These are phyloP conservation scores for Ametastegia equiseti DNA, from an alignment of 2,888 invertebrate species.

Conservation along the genomic window DNA sequence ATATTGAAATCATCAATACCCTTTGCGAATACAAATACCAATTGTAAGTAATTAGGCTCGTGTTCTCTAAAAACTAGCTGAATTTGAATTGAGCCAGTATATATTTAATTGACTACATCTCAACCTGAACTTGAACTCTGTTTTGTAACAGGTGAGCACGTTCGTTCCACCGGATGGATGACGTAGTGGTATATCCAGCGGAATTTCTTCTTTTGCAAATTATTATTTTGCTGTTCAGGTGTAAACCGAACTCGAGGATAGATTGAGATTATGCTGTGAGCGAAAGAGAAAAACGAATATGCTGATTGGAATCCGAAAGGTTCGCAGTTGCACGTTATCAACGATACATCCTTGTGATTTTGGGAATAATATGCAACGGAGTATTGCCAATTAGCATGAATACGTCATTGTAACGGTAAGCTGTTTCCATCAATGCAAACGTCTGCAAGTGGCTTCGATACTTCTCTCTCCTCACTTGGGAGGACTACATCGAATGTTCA, in stretches of 20 bases:
- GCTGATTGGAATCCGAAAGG: background rate
- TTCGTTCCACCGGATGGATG: conserved; percentile 3
- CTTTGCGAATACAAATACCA: background rate
- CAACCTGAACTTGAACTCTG: background rate
- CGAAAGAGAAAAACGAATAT: background rate
- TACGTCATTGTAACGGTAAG: conserved; percentile 7
- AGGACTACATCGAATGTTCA: background rate
- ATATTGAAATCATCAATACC: no score
- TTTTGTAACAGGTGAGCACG: background rate
- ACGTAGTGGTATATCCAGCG: background rate
- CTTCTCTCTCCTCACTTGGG: background rate
- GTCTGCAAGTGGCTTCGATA: background rate
- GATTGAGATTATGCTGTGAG: background rate
- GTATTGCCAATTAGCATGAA: conserved; percentile 13
- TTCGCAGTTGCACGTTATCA: background rate
- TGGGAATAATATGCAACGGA: background rate
- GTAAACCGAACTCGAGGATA: background rate
- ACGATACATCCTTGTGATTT: background rate
- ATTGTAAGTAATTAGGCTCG: background rate
- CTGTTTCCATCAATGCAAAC: background rate
- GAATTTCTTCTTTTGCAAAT: background rate
- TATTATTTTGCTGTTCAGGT: background rate
- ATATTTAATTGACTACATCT: background rate
- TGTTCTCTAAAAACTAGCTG: background rate
- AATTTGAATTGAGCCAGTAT: no score